phyloP scores from a whole-genome alignment of 2,888 invertebrate genomes.

The Acanthoscelides obtectus region DNA sequence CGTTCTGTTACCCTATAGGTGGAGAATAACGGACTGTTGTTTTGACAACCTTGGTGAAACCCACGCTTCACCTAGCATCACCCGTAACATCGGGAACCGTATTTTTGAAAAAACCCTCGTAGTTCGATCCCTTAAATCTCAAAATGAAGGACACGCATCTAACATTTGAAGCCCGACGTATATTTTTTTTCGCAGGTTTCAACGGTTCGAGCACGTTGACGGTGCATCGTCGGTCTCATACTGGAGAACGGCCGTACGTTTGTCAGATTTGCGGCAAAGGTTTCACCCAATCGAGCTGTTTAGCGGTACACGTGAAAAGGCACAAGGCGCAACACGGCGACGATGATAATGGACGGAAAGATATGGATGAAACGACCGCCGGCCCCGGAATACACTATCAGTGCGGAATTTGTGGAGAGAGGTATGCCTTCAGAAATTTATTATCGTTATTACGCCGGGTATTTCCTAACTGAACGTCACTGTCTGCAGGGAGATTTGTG shows the following conservation, averaged over 20 bases:
- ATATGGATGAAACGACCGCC: constrained; percentile 33
- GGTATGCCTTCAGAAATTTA: too few relatives aligned
- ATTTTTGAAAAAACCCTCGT: too few relatives aligned
- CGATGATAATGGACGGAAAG: neutral
- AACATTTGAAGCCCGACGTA: neutral
- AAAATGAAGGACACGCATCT: too few relatives aligned
- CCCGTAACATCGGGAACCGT: too few relatives aligned
- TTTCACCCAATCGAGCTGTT: constrained; percentile 46
- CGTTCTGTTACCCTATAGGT: too few relatives aligned
- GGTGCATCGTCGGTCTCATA: constrained; percentile 43
- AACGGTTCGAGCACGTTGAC: constrained; percentile 45
- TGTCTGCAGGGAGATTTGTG: too few relatives aligned
- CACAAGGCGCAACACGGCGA: constrained; percentile 34
- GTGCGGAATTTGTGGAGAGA: neutral
- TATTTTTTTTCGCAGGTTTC: constrained; percentile 34
- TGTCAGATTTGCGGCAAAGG: constrained; percentile 43
- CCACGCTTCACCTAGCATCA: too few relatives aligned
- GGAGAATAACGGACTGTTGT: too few relatives aligned
- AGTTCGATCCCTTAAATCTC: too few relatives aligned
- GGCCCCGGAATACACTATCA: constrained; percentile 21
- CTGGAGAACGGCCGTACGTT: constrained; percentile 44
- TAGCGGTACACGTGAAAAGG: constrained; percentile 45
- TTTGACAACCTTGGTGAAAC: too few relatives aligned
- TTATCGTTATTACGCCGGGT: too few relatives aligned
- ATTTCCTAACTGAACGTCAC: too few relatives aligned